Evolutionary conservation across 2,888 invertebrate species (phyloP).

Genomic region (Mesoligia furuncula): DNA sequence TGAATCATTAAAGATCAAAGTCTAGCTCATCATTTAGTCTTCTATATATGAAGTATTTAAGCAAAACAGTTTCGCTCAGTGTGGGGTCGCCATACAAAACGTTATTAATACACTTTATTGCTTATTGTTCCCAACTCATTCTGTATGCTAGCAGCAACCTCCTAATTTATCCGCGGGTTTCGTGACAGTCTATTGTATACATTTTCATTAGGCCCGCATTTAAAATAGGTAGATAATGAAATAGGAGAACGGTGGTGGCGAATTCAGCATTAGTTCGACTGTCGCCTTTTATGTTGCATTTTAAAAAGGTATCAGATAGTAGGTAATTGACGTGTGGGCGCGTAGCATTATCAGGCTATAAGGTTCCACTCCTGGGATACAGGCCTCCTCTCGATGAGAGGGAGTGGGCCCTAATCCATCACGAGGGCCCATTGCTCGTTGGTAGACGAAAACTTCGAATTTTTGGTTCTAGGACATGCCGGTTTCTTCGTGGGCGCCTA

Average conservation of each 20-base stretch:
- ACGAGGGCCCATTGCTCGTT: neutral
- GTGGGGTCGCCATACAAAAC: constrained; percentile 60
- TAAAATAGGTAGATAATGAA: constrained; percentile 62
- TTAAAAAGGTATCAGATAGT: constrained; percentile 20
- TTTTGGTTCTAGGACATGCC: neutral
- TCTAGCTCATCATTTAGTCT: constrained; percentile 24
- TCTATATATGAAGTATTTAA: constrained; percentile 53
- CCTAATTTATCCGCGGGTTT: constrained; percentile 78
- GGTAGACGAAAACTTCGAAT: neutral
- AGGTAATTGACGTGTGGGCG: neutral
- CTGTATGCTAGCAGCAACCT: constrained; percentile 73
- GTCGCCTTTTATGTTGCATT: constrained; percentile 28
- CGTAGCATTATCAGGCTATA: neutral
- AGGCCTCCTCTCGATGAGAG: neutral
- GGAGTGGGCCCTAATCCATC: neutral
- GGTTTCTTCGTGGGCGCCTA: constrained; percentile 4
- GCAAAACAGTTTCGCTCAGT: constrained; percentile 57
- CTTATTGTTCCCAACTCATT: constrained; percentile 75
- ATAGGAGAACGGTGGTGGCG: constrained; percentile 40
- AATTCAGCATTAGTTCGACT: constrained; percentile 21
- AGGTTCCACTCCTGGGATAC: neutral
- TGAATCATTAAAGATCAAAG: constrained; percentile 11
- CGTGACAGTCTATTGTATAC: constrained; percentile 76
- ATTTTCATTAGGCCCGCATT: constrained; percentile 74
- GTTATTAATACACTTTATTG: constrained; percentile 63